Base-by-base conservation (phyloP, 2,113 vertebrate species). In the Lipophrys pholis region DNA sequence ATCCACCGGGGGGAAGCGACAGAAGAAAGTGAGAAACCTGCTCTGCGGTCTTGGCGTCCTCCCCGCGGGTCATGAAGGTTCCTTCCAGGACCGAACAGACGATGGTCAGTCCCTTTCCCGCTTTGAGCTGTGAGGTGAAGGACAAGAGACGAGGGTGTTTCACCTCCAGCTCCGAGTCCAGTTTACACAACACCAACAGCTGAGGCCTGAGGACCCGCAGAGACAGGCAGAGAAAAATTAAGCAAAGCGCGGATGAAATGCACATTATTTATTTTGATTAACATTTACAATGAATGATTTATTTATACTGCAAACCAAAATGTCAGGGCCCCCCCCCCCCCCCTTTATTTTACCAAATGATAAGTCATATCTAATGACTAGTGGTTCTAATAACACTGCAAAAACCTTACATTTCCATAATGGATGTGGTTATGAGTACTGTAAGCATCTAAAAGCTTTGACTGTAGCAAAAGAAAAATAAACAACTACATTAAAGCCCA, bases 51-150 rank as follows among this genome's bases (percentile, higher is more conserved):
- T 96, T 96, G 35, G 93, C 94, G 21, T 98, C 93, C 0, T 42
- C 3, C 0, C 92, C 91, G 75, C 92, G 94, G 85, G 92, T 94
- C 94, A 99, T 94, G 85, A 93, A 99, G n/a, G 95, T 93, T 53
- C 97, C 97, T 82, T 96, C 94, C 66, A 99, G 93, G 49, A 99
- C 96, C 0, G 96, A 97, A 69, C 94, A 95, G 80, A 96, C 95
- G 1, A 99, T 99, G 76, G 97, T 98, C 76, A 99, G 89, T 7
- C 97, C 97, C 85, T 96, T 98, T 36, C 97, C 97, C 6, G 97
- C 97, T 91, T 99, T 99, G 68, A 99, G 91, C 85, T 99, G 97
- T 0, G 94, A 88, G 0, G 95, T 96, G 49, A 98, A 95, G 68
- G 96, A 97, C 60, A 99, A 94, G 45, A 99, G 83, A 16, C 95